Conservation (phyloP, 2,888 invertebrate genomes). For the Ferdinandea cuprea region DNA sequence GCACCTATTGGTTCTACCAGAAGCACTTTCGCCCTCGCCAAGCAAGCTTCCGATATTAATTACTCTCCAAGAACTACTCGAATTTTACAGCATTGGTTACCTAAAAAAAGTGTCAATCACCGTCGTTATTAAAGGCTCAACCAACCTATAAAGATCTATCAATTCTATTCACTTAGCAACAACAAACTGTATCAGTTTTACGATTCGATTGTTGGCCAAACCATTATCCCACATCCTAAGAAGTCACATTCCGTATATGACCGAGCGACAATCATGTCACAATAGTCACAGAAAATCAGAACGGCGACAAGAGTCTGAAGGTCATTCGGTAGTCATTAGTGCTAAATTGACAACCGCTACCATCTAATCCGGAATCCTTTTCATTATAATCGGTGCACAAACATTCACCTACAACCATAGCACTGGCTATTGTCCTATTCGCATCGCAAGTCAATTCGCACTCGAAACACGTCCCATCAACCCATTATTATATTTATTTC, state of each 20-base stretch:
- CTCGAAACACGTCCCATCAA: constrained; percentile 26
- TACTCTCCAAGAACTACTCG: no score
- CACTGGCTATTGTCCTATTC: constrained; percentile 5
- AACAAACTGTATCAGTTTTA: background rate
- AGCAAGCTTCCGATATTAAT: no score
- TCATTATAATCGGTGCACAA: constrained; percentile 43
- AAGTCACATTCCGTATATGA: background rate
- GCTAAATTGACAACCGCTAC: constrained; percentile 35
- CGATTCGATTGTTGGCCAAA: background rate
- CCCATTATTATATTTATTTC: constrained; percentile 63
- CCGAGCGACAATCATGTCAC: background rate
- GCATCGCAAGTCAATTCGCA: constrained; percentile 17
- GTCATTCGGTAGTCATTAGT: constrained; percentile 66
- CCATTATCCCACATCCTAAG: constrained; percentile 21
- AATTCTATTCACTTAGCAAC: background rate
- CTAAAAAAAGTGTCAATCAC: no score
- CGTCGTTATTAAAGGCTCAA: no score
- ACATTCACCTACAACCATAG: constrained; percentile 42
- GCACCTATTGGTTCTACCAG: no score
- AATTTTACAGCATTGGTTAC: no score
- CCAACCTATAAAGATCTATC: background rate
- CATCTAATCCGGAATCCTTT: constrained; percentile 42
- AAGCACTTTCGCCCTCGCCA: no score
- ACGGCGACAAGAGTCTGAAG: constrained; percentile 53
- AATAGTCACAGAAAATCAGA: background rate